Percentiles rank a stretch among this genome's conserved stretches.
These are phyloP conservation scores for Manis javanica DNA, from an alignment of 2,797 vertebrate genomes.

Conservation along the genomic window DNA sequence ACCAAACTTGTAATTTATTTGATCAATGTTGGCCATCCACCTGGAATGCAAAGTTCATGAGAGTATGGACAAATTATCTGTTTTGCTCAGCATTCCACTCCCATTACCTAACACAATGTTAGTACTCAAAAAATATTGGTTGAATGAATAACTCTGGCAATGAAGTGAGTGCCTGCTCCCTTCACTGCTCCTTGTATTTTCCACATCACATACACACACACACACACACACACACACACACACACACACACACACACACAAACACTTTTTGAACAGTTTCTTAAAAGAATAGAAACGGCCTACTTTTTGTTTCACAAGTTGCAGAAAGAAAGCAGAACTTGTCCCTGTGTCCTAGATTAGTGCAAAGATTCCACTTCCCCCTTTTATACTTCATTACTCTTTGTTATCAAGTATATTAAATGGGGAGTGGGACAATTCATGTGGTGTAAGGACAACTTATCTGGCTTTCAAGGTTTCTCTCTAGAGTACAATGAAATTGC, in stretches of 20 bases:
- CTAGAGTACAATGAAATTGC: not conserved
- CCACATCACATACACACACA: not conserved
- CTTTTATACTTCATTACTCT: conserved; percentile 20
- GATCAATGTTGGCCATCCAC: not conserved
- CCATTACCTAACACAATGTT: not conserved
- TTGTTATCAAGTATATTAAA: not conserved
- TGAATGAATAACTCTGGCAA: not conserved
- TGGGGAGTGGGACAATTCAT: not conserved
- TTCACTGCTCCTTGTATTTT: not conserved
- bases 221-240: not conserved
- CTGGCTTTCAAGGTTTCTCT: not conserved
- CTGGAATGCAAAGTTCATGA: not conserved
- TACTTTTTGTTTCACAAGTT: not conserved
- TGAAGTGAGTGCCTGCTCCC: not conserved
- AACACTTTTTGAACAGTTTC: not conserved
- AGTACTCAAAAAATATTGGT: not conserved
- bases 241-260: not conserved
- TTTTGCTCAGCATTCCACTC: not conserved
- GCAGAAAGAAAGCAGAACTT: not conserved
- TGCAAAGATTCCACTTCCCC: not conserved
- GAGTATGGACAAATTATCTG: not conserved
- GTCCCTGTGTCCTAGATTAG: not conserved
- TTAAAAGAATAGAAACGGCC: not conserved
- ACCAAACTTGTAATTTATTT: not conserved
- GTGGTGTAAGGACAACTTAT: not conserved